phyloP scores from a whole-genome alignment of 2,113 vertebrate genomes.

The Lophotis ruficrista region DNA sequence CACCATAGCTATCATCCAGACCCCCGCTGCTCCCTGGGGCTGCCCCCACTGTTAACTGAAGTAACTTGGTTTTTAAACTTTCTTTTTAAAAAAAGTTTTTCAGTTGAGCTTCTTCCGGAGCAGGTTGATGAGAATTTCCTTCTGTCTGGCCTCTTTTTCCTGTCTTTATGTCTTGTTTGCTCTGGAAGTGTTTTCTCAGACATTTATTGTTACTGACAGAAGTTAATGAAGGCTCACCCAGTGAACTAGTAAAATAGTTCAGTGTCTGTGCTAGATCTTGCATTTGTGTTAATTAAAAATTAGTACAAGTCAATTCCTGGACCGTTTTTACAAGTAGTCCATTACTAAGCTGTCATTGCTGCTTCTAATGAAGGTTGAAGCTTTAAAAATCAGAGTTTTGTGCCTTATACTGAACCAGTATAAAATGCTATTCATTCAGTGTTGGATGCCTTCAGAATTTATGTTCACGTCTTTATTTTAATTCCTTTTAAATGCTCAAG shows the following conservation, averaged over 20 bases:
- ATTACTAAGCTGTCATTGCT: background rate
- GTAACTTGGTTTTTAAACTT: background rate
- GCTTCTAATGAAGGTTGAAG: background rate
- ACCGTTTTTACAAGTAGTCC: background rate
- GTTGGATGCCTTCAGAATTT: slow-evolving; percentile 10
- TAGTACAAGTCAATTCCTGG: background rate
- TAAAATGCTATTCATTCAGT: background rate
- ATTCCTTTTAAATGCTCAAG: background rate
- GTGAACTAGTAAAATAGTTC: background rate
- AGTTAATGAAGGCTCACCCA: background rate
- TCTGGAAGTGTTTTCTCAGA: background rate
- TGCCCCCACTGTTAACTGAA: background rate
- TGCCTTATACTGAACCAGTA: background rate
- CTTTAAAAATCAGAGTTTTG: background rate
- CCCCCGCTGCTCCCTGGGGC: rapidly evolving
- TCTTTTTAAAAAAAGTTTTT: background rate
- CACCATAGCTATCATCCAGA: background rate
- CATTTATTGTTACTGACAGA: background rate
- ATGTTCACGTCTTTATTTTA: background rate
- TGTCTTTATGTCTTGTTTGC: background rate
- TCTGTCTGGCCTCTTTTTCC: background rate
- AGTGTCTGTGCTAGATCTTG: background rate
- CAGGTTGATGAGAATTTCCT: background rate
- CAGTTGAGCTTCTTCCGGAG: background rate
- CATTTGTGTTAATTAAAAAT: slow-evolving; percentile 16